phyloP scores from a whole-genome alignment of 1,140 invertebrate species.

The Nasonia vitripennis region DNA sequence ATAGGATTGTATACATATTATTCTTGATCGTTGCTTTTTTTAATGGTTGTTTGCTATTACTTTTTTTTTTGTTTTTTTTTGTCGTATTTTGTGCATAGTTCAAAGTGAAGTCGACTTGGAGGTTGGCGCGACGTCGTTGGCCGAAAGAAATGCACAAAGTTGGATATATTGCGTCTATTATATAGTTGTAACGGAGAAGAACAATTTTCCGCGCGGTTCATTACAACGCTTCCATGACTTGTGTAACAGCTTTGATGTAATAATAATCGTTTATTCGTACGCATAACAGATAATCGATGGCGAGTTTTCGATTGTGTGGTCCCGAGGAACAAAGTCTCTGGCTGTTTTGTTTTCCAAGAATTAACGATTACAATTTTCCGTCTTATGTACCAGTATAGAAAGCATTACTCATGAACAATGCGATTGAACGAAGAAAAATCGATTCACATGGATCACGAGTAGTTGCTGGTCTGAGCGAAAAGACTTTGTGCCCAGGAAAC shows the following conservation, averaged over 20 bases:
- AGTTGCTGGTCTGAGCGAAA: background rate
- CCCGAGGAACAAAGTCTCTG: background rate
- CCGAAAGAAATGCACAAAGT: slow-evolving; percentile 46
- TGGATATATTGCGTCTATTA: background rate
- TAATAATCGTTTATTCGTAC: slow-evolving; percentile 17
- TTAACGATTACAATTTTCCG: slow-evolving; percentile 4
- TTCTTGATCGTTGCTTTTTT: slow-evolving; percentile 41
- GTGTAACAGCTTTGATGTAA: background rate
- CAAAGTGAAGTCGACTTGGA: slow-evolving; percentile 15
- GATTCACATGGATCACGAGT: background rate
- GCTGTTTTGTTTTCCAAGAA: background rate
- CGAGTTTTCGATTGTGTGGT: background rate
- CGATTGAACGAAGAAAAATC: background rate
- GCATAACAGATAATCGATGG: background rate
- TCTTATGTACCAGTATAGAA: background rate
- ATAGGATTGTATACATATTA: slow-evolving; percentile 13
- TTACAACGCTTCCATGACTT: background rate
- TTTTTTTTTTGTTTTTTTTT: slow-evolving; percentile 22
- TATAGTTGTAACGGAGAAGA: slow-evolving; percentile 2
- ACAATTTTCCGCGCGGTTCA: slow-evolving; percentile 15
- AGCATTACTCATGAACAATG: background rate
- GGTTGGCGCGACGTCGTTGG: background rate
- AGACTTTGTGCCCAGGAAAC: slow-evolving; percentile 35
- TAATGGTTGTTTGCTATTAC: slow-evolving; percentile 27
- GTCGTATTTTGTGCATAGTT: slow-evolving; percentile 45